phyloP scores from a whole-genome alignment of 2,888 invertebrate species.

The Phyto melanocephala region DNA sequence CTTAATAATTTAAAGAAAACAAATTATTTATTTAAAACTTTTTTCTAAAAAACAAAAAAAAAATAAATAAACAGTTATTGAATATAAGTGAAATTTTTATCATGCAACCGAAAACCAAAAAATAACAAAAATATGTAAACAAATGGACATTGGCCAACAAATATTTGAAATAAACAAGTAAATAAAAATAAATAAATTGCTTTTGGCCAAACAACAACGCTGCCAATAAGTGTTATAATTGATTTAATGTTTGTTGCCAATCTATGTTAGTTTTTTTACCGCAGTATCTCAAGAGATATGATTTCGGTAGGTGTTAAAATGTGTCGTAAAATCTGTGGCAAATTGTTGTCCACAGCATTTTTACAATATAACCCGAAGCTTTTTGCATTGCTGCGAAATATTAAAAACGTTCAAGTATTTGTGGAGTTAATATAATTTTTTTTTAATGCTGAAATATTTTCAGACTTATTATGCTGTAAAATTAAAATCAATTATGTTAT shows the following conservation, averaged over 20 bases:
- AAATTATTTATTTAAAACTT: constrained; percentile 8
- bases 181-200: neutral
- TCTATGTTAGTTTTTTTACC: neutral
- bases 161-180: neutral
- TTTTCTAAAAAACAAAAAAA: constrained; percentile 34
- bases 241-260: constrained; percentile 27
- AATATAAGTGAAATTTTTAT: constrained; percentile 53
- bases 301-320: constrained; percentile 4
- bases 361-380: neutral
- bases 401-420: neutral
- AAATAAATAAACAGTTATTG: constrained; percentile 17
- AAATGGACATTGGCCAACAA: constrained; percentile 29
- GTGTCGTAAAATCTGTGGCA: neutral
- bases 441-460: neutral
- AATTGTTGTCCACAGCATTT: neutral
- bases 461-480: neutral
- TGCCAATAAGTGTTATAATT: constrained; percentile 19
- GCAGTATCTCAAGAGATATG: neutral
- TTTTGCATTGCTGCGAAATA: neutral
- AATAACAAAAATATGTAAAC: neutral
- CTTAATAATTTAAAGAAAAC: neutral
- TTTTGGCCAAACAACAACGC: neutral
- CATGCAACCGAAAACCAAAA: constrained; percentile 32
- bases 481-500: no score
- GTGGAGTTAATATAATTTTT: neutral